These are phyloP conservation scores for Norana najaformis DNA, from an alignment of 2,888 invertebrate species.

Conservation along the genomic window DNA sequence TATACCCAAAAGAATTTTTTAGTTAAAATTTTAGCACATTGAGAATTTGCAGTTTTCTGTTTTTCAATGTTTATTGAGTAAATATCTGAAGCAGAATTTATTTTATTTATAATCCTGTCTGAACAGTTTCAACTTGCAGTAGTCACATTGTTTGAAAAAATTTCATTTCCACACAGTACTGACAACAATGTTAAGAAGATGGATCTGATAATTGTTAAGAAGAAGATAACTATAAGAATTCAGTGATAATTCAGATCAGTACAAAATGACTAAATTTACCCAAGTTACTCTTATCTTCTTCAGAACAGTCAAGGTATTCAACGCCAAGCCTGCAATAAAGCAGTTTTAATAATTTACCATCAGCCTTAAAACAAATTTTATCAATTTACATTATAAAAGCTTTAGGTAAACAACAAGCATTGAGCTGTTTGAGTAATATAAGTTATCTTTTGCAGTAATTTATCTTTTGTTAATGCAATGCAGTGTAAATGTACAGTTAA, in stretches of 20 bases:
- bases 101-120: no score
- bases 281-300: background rate
- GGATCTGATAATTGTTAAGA: background rate
- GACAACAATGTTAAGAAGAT: no score
- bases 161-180: no score
- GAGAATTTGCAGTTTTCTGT: no score
- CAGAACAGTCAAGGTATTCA: conserved; percentile 13
- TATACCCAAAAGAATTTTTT: background rate
- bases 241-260: background rate
- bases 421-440: conserved; percentile 5
- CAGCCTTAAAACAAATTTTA: background rate
- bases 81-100: no score
- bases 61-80: no score
- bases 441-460: background rate
- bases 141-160: no score
- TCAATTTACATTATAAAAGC: no score
- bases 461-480: background rate
- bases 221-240: background rate
- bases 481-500: background rate
- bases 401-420: no score
- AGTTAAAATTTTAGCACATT: background rate
- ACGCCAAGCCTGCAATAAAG: background rate
- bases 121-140: no score
- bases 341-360: background rate
- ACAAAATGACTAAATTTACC: background rate